Conservation (phyloP, 2,113 vertebrate genomes). For the Myiagra hebetior region DNA sequence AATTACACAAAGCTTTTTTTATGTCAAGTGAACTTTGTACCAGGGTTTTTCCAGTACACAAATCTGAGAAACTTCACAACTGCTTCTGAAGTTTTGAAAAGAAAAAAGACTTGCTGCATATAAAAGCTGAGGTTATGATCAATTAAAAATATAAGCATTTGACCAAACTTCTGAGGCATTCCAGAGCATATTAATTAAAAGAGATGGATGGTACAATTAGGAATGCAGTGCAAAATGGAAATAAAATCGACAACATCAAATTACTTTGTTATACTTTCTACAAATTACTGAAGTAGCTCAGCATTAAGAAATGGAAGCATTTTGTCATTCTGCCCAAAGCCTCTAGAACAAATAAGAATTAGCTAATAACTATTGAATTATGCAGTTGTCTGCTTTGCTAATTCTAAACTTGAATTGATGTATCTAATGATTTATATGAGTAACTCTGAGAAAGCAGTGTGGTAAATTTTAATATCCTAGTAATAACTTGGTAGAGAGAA, state of each 20-base stretch:
- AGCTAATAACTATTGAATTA: not conserved
- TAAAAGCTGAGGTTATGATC: not conserved
- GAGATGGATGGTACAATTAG: not conserved
- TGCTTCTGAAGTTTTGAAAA: not conserved
- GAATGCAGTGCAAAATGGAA: not conserved
- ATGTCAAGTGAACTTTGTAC: not conserved
- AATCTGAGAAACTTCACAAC: not conserved
- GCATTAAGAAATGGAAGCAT: not conserved
- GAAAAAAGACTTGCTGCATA: not conserved
- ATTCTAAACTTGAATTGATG: not conserved
- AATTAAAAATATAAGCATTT: not conserved
- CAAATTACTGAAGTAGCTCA: not conserved
- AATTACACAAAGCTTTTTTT: not conserved
- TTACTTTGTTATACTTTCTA: not conserved
- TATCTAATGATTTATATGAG: not conserved
- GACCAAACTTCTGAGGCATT: not conserved
- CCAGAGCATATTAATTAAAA: not conserved
- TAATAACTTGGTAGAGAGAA: not conserved
- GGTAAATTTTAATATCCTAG: not conserved
- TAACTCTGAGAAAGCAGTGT: not conserved
- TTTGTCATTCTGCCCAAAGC: not conserved
- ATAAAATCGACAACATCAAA: not conserved
- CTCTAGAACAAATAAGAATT: not conserved
- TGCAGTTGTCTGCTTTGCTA: not conserved
- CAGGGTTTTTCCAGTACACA: not conserved